Evolutionary conservation across 2,888 invertebrate species (phyloP).

Genomic region (Lysandra bellargus): DNA sequence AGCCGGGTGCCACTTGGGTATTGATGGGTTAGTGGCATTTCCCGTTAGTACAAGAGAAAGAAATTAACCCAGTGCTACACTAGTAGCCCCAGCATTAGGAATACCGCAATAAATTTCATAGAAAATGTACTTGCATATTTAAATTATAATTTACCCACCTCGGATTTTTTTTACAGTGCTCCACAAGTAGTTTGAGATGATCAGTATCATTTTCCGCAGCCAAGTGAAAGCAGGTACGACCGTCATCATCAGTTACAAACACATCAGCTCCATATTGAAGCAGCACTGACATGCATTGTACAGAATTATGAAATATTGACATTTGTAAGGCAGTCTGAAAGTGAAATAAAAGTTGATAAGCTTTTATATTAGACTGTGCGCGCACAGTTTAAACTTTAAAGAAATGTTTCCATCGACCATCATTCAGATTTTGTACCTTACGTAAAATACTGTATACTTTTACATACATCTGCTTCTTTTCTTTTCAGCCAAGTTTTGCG

Average conservation of each 20-base stretch:
- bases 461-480: too few species aligned
- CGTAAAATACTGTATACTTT: too few species aligned
- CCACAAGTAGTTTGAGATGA: conserved; percentile 48
- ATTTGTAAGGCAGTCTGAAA: conserved; percentile 73
- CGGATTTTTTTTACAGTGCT: conserved; percentile 48
- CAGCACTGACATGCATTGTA: conserved; percentile 53
- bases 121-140: background rate
- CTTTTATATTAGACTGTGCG: background rate
- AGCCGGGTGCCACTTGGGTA: too few species aligned
- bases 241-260: conserved; percentile 56
- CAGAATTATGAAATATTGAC: conserved; percentile 54
- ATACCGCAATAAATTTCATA: too few species aligned
- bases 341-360: background rate
- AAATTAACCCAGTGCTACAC: too few species aligned
- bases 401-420: too few species aligned
- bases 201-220: conserved; percentile 58
- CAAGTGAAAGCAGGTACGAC: conserved; percentile 64
- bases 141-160: conserved; percentile 48
- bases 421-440: too few species aligned
- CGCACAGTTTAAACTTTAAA: too few species aligned
- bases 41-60: too few species aligned
- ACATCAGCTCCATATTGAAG: conserved; percentile 64
- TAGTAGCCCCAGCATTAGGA: too few species aligned
- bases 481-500: too few species aligned
- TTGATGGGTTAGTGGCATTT: too few species aligned